Evolutionary conservation across 1,140 invertebrate species (phyloP).

Genomic region (Galendromus occidentalis): DNA sequence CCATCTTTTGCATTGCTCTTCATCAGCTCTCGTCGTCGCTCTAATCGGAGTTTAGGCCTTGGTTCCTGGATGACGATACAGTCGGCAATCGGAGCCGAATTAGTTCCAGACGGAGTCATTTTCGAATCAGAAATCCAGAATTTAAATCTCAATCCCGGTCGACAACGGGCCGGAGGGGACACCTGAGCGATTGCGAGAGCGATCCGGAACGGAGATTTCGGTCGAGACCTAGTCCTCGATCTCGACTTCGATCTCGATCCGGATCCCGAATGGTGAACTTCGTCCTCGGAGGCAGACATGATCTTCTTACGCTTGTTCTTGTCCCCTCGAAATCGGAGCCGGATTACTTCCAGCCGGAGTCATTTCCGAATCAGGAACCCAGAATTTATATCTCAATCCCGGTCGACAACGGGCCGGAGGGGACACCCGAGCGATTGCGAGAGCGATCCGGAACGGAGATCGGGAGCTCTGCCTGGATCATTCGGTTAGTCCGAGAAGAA

Average conservation of each 20-base stretch:
- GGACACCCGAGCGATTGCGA: too few relatives aligned
- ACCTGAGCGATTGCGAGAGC: too few relatives aligned
- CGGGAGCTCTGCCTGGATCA: too few relatives aligned
- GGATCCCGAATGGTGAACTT: not conserved
- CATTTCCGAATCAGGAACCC: conserved; percentile 13
- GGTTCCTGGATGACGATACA: too few relatives aligned
- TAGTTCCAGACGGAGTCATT: not conserved
- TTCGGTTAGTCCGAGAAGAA: too few relatives aligned
- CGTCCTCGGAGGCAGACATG: conserved; percentile 4
- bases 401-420: too few relatives aligned
- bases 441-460: not conserved
- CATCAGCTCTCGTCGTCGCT: too few relatives aligned
- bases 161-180: too few relatives aligned
- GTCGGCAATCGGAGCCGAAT: not conserved
- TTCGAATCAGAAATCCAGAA: conserved; percentile 32
- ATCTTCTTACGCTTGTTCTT: not conserved
- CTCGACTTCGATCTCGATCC: not conserved
- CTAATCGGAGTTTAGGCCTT: too few relatives aligned
- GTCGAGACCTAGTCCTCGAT: not conserved
- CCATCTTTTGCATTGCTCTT: too few relatives aligned
- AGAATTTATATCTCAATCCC: too few relatives aligned
- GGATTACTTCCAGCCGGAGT: not conserved
- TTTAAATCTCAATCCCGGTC: too few relatives aligned
- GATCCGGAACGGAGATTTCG: not conserved
- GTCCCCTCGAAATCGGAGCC: not conserved